Evolutionary conservation across 37 sponge, comb jelly and placozoan species (phyloP).

Genomic region (Eunapius fragilis): DNA sequence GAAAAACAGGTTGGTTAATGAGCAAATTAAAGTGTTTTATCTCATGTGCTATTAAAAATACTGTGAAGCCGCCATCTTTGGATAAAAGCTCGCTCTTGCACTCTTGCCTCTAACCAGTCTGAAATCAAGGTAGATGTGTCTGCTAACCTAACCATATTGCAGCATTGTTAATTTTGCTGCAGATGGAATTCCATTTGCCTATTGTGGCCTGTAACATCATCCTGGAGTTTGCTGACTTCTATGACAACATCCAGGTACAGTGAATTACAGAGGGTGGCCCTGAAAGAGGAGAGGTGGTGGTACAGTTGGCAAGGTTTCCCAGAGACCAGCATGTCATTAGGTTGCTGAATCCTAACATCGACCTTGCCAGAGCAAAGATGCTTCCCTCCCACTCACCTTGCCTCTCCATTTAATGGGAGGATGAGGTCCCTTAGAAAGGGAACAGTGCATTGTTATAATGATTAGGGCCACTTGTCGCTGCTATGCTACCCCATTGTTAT

Average conservation of each 20-base stretch:
- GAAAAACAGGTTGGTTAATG: constrained; percentile 90
- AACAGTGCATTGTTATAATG: too few relatives aligned
- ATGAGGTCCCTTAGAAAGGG: too few relatives aligned
- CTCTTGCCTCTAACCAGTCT: constrained; percentile 73
- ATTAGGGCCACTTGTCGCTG: too few relatives aligned
- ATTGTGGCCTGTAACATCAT: constrained; percentile 87
- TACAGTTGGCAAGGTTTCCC: constrained; percentile 7
- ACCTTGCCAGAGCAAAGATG: neutral
- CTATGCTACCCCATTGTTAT: too few relatives aligned
- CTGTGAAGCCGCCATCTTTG: constrained; percentile 74
- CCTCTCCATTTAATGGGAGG: neutral
- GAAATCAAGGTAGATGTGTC: constrained; percentile 75
- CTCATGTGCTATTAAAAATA: too few relatives aligned
- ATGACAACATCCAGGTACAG: constrained; percentile 85
- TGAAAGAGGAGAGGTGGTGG: neutral
- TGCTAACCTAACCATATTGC: neutral
- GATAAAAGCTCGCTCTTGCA: constrained; percentile 71
- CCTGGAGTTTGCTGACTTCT: constrained; percentile 91
- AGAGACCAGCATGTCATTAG: neutral
- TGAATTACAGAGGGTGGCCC: neutral
- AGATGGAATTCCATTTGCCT: constrained; percentile 89
- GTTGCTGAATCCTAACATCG: neutral
- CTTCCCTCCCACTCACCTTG: constrained; percentile 1
- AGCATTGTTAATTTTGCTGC: neutral
- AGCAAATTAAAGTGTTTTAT: too few relatives aligned